Evolutionary conservation across 2,113 vertebrate species (phyloP).

Genomic region (Bubalus kerabau): DNA sequence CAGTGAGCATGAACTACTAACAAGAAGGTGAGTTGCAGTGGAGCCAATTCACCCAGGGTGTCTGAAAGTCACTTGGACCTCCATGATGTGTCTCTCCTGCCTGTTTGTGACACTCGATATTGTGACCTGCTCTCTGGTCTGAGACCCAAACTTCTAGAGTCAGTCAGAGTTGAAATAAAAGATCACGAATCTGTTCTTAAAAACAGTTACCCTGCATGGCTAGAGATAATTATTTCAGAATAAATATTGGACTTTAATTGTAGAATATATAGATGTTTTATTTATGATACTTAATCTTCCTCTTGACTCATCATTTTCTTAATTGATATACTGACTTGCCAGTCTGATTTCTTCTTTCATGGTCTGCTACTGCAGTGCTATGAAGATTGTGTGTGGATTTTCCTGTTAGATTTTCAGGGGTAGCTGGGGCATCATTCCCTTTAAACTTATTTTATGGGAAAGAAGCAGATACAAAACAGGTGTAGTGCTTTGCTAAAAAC

Average conservation of each 20-base stretch:
- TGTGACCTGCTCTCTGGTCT: neutral
- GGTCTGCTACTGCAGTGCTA: neutral
- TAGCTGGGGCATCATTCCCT: neutral
- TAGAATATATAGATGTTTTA: neutral
- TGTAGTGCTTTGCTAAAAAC: neutral
- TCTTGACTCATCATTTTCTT: neutral
- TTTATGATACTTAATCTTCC: neutral
- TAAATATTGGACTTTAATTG: neutral
- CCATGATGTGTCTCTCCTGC: neutral
- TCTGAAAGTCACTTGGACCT: too few relatives aligned
- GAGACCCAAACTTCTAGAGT: neutral
- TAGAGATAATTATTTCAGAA: neutral
- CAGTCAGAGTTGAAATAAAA: neutral
- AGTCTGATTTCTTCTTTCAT: neutral
- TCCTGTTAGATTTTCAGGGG: neutral
- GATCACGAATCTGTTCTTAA: neutral
- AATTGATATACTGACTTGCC: neutral
- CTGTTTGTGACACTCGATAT: neutral
- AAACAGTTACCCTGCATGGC: neutral
- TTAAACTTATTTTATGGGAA: neutral
- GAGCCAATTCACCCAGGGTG: accelerated
- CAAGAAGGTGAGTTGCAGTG: neutral
- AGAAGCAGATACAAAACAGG: neutral
- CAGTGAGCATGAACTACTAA: neutral
- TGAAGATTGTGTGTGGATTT: neutral